phyloP scores from a whole-genome alignment of 2,797 vertebrate genomes.

The Dryobates pubescens region DNA sequence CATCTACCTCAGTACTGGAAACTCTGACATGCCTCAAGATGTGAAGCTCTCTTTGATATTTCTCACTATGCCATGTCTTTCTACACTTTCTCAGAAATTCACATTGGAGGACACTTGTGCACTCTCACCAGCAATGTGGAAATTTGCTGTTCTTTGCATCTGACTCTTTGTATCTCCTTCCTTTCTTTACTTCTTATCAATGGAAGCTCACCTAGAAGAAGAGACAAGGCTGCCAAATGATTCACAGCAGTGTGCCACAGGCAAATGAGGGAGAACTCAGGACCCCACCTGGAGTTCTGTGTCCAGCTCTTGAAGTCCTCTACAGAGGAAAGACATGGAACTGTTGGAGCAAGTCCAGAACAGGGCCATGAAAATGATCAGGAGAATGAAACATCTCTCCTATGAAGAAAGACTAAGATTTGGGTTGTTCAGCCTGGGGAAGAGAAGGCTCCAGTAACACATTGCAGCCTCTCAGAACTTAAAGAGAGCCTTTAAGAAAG shows the following conservation, averaged over 20 bases:
- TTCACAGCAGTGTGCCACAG: neutral
- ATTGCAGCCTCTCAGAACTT: neutral
- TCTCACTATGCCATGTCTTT: neutral
- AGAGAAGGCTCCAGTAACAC: neutral
- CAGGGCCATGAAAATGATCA: too few relatives aligned
- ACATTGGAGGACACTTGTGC: neutral
- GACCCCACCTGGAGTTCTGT: neutral
- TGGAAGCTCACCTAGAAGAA: neutral
- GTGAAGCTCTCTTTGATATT: neutral
- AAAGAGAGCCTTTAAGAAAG: neutral
- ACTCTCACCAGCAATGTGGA: neutral
- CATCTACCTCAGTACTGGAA: neutral
- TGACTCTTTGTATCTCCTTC: neutral
- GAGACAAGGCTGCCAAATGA: neutral
- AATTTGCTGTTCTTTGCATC: neutral
- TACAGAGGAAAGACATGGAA: too few relatives aligned
- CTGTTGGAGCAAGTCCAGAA: too few relatives aligned
- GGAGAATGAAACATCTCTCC: too few relatives aligned
- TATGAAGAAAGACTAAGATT: neutral
- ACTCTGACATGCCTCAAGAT: neutral
- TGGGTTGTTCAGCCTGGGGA: neutral
- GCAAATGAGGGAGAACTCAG: neutral
- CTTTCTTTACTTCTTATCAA: conserved; percentile 9
- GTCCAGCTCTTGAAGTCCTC: too few relatives aligned
- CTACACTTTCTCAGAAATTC: neutral